Conservation (phyloP, 2,888 invertebrate genomes). For the Leptinotarsa peninsularis region DNA sequence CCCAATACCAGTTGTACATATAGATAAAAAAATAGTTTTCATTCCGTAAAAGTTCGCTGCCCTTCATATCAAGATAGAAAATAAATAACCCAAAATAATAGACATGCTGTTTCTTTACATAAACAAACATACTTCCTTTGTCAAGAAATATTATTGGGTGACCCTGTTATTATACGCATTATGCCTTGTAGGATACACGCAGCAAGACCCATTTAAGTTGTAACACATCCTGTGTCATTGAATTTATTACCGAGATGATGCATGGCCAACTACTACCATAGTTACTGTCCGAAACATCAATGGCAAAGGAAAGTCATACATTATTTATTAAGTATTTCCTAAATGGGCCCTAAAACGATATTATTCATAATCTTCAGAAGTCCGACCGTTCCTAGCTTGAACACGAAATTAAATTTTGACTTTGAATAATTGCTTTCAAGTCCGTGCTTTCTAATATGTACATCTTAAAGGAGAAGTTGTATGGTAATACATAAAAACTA, state of each 20-base stretch:
- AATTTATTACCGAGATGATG: slow-evolving; percentile 39
- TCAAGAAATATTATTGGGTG: background rate
- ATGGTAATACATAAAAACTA: background rate
- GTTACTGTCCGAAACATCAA: slow-evolving; percentile 41
- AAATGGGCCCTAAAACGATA: slow-evolving; percentile 34
- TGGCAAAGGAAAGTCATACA: slow-evolving; percentile 35
- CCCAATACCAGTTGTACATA: too few species aligned
- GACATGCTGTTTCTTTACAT: background rate
- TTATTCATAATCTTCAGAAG: slow-evolving; percentile 32
- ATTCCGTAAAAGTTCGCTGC: too few species aligned
- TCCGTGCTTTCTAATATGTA: slow-evolving; percentile 7
- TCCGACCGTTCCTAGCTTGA: slow-evolving; percentile 8
- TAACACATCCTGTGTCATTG: slow-evolving; percentile 30
- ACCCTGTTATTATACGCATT: slow-evolving; percentile 10
- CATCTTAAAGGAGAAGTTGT: background rate
- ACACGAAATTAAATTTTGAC: slow-evolving; percentile 36
- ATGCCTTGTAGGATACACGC: slow-evolving; percentile 7
- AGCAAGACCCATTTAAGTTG: slow-evolving; percentile 31
- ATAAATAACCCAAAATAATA: too few species aligned
- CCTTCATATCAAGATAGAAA: too few species aligned
- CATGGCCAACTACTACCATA: slow-evolving; percentile 37
- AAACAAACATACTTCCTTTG: background rate
- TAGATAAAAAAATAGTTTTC: too few species aligned
- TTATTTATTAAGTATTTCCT: slow-evolving; percentile 40
- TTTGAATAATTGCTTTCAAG: slow-evolving; percentile 18